These are phyloP conservation scores for Glyptemys insculpta DNA, from an alignment of 2,797 vertebrate species.

Conservation along the genomic window DNA sequence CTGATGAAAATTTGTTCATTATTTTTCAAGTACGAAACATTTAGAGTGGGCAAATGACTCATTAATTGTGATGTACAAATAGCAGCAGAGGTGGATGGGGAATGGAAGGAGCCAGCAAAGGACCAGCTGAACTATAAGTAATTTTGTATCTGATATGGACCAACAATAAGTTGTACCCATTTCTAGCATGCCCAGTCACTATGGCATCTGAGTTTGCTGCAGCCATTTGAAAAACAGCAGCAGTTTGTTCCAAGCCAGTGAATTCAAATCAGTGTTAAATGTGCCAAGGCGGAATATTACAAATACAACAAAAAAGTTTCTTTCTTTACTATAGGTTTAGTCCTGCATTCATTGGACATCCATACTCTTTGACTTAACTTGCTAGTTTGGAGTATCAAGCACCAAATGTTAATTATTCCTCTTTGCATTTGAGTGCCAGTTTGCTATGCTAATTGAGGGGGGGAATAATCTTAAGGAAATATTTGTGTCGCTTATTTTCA, in stretches of 20 bases:
- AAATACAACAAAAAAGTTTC: not conserved
- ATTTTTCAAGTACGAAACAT: not conserved
- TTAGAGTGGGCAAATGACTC: not conserved
- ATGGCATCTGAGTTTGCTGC: not conserved
- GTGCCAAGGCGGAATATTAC: not conserved
- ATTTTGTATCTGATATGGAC: not conserved
- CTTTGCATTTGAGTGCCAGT: not conserved
- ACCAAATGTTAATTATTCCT: not conserved
- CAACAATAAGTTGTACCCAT: not conserved
- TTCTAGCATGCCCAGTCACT: not conserved
- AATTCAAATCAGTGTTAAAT: not conserved
- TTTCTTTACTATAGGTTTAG: not conserved
- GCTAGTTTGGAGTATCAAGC: not conserved
- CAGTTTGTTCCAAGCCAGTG: not conserved
- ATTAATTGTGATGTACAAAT: not conserved
- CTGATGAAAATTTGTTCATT: not conserved
- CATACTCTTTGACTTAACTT: not conserved
- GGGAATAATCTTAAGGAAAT: not conserved
- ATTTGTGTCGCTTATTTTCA: rapidly evolving
- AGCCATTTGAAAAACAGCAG: not conserved
- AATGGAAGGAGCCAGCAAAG: not conserved
- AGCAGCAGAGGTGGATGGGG: not conserved
- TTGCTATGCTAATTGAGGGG: not conserved
- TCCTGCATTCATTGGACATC: not conserved
- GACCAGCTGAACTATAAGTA: not conserved